Evolutionary conservation across 1,140 invertebrate genomes (phyloP).

Genomic region (Heliconius hermathena): DNA sequence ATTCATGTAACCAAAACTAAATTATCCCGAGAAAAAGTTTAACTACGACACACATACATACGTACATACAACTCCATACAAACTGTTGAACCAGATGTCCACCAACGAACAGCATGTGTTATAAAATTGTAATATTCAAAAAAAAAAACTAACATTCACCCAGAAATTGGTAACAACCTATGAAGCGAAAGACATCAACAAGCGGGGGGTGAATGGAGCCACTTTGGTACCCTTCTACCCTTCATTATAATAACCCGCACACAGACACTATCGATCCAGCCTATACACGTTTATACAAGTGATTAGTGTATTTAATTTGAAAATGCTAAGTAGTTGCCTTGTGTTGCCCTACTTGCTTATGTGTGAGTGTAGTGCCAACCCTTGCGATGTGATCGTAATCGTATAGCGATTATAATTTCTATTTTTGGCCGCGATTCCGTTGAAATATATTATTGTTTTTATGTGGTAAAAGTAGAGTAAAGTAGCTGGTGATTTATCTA

Average conservation of each 20-base stretch:
- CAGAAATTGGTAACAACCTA: constrained; percentile 68
- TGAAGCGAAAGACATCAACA: constrained; percentile 75
- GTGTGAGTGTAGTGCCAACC: constrained; percentile 66
- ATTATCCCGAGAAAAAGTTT: background rate
- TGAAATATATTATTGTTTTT: constrained; percentile 8
- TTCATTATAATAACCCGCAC: constrained; percentile 80
- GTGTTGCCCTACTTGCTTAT: constrained; percentile 47
- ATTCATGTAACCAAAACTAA: background rate
- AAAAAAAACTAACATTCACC: constrained; percentile 7
- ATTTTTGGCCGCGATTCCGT: constrained; percentile 16
- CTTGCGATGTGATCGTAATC: constrained; percentile 65
- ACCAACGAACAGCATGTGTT: background rate
- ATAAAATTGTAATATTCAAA: background rate
- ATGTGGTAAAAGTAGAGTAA: background rate
- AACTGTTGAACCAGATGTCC: background rate
- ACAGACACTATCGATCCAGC: constrained; percentile 70
- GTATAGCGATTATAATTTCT: constrained; percentile 51
- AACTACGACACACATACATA: background rate
- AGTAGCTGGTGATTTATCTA: background rate
- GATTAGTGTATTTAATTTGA: constrained; percentile 82
- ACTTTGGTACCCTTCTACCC: constrained; percentile 78
- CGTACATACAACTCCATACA: background rate
- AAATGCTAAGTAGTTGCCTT: constrained; percentile 81
- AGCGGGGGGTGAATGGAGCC: constrained; percentile 73
- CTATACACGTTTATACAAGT: constrained; percentile 75